phyloP scores from a whole-genome alignment of 2,113 vertebrate species.

The Corynorhinus townsendii region DNA sequence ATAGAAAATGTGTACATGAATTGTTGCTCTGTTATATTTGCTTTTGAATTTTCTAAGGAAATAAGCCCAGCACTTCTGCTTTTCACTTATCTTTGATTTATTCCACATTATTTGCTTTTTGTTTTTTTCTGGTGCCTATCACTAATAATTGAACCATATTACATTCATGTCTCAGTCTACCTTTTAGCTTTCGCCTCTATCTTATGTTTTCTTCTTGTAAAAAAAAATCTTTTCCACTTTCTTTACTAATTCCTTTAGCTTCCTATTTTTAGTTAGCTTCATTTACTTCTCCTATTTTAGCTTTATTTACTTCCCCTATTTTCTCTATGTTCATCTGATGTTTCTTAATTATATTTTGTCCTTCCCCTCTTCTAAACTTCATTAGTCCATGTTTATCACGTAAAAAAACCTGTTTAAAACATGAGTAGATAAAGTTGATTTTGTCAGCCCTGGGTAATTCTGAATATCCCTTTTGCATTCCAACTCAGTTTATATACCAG shows the following conservation, averaged over 20 bases:
- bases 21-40: not conserved
- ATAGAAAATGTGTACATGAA: not conserved
- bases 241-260: constrained; percentile 41
- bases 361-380: not conserved
- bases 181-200: not conserved
- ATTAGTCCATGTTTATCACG: not conserved
- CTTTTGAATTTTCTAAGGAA: constrained; percentile 7
- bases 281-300: constrained; percentile 42
- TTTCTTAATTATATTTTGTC: constrained; percentile 25
- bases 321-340: not conserved
- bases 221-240: constrained; percentile 21
- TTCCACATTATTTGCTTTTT: not conserved
- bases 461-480: not conserved
- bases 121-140: not conserved
- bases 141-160: not conserved
- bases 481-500: not conserved
- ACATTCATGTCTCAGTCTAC: not conserved
- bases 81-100: not conserved
- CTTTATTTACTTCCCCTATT: constrained; percentile 25
- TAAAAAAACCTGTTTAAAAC: not conserved
- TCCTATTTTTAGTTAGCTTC: constrained; percentile 37
- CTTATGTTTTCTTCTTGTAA: constrained; percentile 28
- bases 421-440: not conserved
- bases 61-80: not conserved
- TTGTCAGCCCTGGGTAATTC: not conserved